Conservation (phyloP, 2,113 vertebrate genomes). For the Platichthys flesus region DNA sequence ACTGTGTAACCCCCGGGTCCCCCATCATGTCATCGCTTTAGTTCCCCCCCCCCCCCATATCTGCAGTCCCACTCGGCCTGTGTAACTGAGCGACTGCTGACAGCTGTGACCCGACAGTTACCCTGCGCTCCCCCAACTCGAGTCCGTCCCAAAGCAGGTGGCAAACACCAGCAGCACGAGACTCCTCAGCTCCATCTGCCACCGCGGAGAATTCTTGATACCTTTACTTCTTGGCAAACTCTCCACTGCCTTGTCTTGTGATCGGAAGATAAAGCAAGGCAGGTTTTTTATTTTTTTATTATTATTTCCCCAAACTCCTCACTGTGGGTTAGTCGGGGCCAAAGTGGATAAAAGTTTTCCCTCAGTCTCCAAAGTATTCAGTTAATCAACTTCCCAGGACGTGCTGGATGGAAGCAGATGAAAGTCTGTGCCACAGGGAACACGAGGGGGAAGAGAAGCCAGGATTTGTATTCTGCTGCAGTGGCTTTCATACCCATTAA, state of each 20-base stretch:
- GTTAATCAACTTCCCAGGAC: slow-evolving; percentile 73
- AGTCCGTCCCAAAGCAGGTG: slow-evolving; percentile 72
- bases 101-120: slow-evolving; percentile 69
- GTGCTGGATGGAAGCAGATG: slow-evolving; percentile 62
- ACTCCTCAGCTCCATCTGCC: slow-evolving; percentile 12
- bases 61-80: slow-evolving; percentile 53
- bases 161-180: slow-evolving; percentile 39
- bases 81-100: slow-evolving; percentile 73
- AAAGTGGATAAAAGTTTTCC: slow-evolving; percentile 64
- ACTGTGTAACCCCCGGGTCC: slow-evolving; percentile 43
- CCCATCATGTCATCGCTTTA: slow-evolving; percentile 68
- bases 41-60: slow-evolving; percentile 48
- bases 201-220: slow-evolving; percentile 19
- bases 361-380: slow-evolving; percentile 65
- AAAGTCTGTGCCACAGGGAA: slow-evolving; percentile 62
- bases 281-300: slow-evolving; percentile 11
- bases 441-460: slow-evolving; percentile 47
- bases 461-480: slow-evolving; percentile 67
- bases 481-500: slow-evolving; percentile 65
- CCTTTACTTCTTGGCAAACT: slow-evolving; percentile 44
- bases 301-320: slow-evolving; percentile 39
- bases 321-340: slow-evolving; percentile 31
- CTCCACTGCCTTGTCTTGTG: slow-evolving; percentile 15
- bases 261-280: slow-evolving; percentile 47
- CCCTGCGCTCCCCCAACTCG: slow-evolving; percentile 33